Evolutionary conservation across 2,888 invertebrate genomes (phyloP).

Genomic region (Microctonus aethiopoides): DNA sequence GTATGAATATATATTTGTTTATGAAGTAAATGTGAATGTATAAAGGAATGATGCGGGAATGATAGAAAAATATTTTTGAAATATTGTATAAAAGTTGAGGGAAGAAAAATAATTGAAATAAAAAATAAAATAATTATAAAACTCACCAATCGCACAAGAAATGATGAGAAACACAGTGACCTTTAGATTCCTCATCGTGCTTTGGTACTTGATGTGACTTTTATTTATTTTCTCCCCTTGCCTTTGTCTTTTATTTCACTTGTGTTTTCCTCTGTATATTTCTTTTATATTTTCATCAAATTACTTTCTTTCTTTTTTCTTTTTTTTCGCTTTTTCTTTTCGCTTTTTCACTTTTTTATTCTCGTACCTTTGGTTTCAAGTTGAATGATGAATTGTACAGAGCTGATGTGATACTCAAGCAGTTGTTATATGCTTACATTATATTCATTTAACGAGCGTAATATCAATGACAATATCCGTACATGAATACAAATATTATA

Average conservation of each 20-base stretch:
- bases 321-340: background rate
- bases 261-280: background rate
- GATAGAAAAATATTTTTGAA: background rate
- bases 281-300: background rate
- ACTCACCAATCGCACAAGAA: conserved; percentile 59
- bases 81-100: background rate
- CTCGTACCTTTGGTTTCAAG: conserved; percentile 16
- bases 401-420: conserved; percentile 17
- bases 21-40: too few species aligned
- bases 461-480: conserved; percentile 41
- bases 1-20: too few species aligned
- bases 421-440: conserved; percentile 44
- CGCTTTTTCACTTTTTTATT: background rate
- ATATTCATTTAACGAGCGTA: conserved; percentile 38
- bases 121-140: conserved; percentile 21
- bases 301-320: background rate
- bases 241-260: background rate
- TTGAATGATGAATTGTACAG: too few species aligned
- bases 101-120: background rate
- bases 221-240: background rate
- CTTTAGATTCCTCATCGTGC: conserved; percentile 51
- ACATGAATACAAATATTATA: conserved; percentile 29
- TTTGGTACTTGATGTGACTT: conserved; percentile 21
- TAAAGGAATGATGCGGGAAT: too few species aligned
- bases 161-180: conserved; percentile 52